Evolutionary conservation across 2,797 vertebrate genomes (phyloP).

Genomic region (Mormyrops attenuatus): DNA sequence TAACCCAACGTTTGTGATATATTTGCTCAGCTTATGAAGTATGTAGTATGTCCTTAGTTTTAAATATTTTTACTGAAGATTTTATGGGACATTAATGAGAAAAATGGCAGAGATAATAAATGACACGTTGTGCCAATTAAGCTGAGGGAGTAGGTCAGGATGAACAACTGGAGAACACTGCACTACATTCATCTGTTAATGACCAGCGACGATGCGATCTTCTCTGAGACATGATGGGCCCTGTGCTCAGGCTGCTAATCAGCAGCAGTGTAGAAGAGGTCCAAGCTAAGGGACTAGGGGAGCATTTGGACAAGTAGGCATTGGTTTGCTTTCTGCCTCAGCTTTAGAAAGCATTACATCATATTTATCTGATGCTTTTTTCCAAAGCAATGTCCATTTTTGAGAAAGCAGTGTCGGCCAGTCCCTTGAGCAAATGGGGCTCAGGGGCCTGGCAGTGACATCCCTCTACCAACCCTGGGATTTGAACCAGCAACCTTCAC

Average conservation of each 20-base stretch:
- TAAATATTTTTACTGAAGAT: not conserved
- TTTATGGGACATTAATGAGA: not conserved
- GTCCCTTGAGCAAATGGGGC: not conserved
- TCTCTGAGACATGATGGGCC: not conserved
- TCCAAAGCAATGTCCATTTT: not conserved
- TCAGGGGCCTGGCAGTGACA: not conserved
- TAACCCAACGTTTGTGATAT: not conserved
- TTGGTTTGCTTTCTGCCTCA: not conserved
- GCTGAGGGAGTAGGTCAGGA: not conserved
- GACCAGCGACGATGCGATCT: not conserved
- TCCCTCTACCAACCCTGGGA: not conserved
- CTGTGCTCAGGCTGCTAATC: not conserved
- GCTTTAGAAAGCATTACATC: not conserved
- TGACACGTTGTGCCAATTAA: not conserved
- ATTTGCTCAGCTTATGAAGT: not conserved
- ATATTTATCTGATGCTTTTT: not conserved
- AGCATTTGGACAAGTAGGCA: not conserved
- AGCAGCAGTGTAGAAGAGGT: not conserved
- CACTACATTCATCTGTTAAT: not conserved
- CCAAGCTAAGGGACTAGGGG: not conserved
- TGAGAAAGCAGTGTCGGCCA: not conserved
- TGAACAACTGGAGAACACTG: not conserved
- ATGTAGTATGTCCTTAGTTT: not conserved
- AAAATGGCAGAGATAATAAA: not conserved
- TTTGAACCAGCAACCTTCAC: not conserved